Conservation (phyloP, 2,797 vertebrate species). For the Anabas testudineus region DNA sequence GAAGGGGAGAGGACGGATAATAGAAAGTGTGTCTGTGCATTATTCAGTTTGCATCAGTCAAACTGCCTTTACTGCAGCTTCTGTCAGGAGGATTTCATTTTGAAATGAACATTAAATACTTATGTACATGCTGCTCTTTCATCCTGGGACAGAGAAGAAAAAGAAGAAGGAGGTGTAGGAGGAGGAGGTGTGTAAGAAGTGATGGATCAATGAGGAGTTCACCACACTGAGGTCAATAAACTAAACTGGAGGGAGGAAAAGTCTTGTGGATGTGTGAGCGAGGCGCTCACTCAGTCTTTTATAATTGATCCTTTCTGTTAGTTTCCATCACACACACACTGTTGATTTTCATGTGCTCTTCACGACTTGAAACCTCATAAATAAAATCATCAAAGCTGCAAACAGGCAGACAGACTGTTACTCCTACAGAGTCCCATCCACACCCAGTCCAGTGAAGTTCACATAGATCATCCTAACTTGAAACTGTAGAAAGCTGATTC, state of each 20-base stretch:
- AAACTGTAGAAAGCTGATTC: too few relatives aligned
- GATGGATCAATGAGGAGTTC: slow-evolving; percentile 6
- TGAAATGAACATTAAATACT: background rate
- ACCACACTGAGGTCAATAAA: too few relatives aligned
- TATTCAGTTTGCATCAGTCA: background rate
- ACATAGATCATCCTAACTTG: too few relatives aligned
- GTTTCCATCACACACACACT: slow-evolving; percentile 19
- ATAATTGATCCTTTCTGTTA: background rate
- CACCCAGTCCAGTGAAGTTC: too few relatives aligned
- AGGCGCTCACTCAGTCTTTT: background rate
- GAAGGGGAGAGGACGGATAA: background rate
- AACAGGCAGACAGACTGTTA: background rate
- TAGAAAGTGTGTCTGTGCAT: too few relatives aligned
- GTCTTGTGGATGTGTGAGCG: background rate
- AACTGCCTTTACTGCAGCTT: background rate
- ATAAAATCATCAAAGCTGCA: slow-evolving; percentile 34
- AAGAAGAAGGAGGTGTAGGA: too few relatives aligned
- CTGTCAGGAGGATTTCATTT: background rate
- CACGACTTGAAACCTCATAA: slow-evolving; percentile 21
- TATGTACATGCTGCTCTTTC: background rate
- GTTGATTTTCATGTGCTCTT: too few relatives aligned
- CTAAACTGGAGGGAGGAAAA: background rate
- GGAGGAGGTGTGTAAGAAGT: background rate
- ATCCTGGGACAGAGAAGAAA: background rate
- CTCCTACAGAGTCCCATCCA: too few relatives aligned